phyloP scores from a whole-genome alignment of 1,140 invertebrate species.

The Eupristina koningsbergeri region DNA sequence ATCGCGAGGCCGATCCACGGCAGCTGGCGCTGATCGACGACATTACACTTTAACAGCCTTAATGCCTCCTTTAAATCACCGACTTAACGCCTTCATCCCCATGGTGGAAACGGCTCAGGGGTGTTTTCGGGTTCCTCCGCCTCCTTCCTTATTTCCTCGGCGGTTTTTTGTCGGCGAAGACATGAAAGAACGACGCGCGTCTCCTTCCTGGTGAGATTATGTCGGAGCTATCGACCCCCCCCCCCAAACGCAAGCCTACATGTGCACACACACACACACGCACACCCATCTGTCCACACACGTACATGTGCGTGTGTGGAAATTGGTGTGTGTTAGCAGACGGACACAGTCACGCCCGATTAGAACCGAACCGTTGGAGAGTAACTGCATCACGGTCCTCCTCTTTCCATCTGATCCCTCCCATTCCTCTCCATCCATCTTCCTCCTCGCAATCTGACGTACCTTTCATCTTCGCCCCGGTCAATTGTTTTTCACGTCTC shows the following conservation, averaged over 20 bases:
- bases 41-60: conserved; percentile 39
- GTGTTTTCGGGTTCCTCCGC: not conserved
- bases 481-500: not conserved
- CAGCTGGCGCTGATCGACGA: conserved; percentile 24
- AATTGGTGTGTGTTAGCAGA: not conserved
- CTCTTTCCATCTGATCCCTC: not conserved
- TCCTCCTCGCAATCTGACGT: not conserved
- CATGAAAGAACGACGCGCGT: not conserved
- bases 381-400: conserved; percentile 18
- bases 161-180: not conserved
- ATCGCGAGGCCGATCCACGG: not conserved
- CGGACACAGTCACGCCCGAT: conserved; percentile 35
- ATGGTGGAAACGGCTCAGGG: not conserved
- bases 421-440: not conserved
- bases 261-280: no score
- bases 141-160: not conserved
- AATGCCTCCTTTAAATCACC: conserved; percentile 33
- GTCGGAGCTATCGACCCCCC: conserved; percentile 8
- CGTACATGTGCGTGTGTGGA: no score
- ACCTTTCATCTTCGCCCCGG: not conserved
- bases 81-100: conserved; percentile 22
- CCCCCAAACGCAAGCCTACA: no score
- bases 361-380: conserved; percentile 38
- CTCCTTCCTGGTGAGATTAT: not conserved
- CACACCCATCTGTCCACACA: no score